A percentile compares a stretch with the other conserved stretches of the same genome.
These are phyloP conservation scores for Drosophila ustulata DNA, from an alignment of 2,888 invertebrate species.

Conservation along the genomic window DNA sequence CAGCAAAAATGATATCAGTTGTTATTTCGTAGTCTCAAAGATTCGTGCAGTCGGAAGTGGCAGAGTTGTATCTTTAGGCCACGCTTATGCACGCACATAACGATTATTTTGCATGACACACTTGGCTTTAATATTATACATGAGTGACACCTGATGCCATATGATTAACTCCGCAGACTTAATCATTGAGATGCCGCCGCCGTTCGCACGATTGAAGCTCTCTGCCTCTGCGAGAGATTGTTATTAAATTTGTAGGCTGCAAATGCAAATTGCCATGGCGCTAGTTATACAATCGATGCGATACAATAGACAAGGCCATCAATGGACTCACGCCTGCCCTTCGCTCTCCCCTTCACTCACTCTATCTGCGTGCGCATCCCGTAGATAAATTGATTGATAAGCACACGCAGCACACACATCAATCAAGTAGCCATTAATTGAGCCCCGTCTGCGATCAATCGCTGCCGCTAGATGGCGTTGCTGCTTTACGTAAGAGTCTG, in stretches of 20 bases:
- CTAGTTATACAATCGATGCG: slow-evolving; percentile 43
- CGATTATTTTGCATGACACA: slow-evolving; percentile 51
- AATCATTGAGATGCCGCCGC: slow-evolving; percentile 35
- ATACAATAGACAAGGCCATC: slow-evolving; percentile 42
- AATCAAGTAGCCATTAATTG: slow-evolving; percentile 55
- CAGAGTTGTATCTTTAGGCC: neutral
- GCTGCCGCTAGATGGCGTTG: slow-evolving; percentile 30
- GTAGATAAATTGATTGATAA: slow-evolving; percentile 57
- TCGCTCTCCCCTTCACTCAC: neutral
- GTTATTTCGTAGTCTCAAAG: too few relatives aligned
- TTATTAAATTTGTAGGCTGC: slow-evolving; percentile 12
- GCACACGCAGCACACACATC: slow-evolving; percentile 33
- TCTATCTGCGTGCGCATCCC: slow-evolving; percentile 22
- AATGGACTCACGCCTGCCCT: slow-evolving; percentile 24
- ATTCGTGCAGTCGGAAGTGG: neutral
- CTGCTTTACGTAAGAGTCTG: slow-evolving; percentile 12
- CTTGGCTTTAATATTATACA: slow-evolving; percentile 36
- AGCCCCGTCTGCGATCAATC: slow-evolving; percentile 13
- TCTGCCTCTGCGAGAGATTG: slow-evolving; percentile 13
- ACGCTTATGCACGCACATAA: slow-evolving; percentile 36
- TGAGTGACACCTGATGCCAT: slow-evolving; percentile 35
- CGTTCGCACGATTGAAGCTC: slow-evolving; percentile 1
- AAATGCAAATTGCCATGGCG: slow-evolving; percentile 38
- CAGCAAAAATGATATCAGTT: too few relatives aligned
- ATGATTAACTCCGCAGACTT: slow-evolving; percentile 38